phyloP scores from a whole-genome alignment of 2,113 vertebrate genomes.

The Jaculus jaculus region DNA sequence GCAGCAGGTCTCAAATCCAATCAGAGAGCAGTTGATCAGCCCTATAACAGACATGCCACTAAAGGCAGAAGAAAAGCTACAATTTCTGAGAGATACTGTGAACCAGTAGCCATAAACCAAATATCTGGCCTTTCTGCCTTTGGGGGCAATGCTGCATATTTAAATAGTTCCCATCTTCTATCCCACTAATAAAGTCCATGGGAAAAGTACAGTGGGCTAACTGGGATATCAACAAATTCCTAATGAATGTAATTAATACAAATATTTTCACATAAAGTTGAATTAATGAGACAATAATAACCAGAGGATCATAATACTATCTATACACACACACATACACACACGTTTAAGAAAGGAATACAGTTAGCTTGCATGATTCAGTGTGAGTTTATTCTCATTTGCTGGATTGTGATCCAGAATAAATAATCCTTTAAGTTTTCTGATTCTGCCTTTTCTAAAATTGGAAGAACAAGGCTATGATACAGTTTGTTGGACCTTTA shows the following conservation, averaged over 20 bases:
- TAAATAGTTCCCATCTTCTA: background rate
- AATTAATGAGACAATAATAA: conserved; percentile 16
- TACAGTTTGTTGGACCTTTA: conserved; percentile 3
- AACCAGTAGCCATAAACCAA: background rate
- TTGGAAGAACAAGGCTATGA: background rate
- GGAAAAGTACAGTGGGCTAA: background rate
- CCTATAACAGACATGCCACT: background rate
- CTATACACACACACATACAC: no score
- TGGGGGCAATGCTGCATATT: background rate
- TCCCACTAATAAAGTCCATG: background rate
- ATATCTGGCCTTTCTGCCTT: background rate
- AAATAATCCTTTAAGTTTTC: conserved; percentile 28
- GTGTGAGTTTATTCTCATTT: background rate
- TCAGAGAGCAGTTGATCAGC: background rate
- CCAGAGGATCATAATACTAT: background rate
- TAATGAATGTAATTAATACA: conserved; percentile 25
- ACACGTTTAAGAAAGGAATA: background rate
- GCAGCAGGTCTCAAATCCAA: background rate
- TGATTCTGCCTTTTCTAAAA: background rate
- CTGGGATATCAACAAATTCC: background rate
- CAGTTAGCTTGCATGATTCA: conserved; percentile 3
- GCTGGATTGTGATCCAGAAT: background rate
- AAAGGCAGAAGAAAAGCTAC: background rate
- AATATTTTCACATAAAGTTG: conserved; percentile 1
- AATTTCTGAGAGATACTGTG: background rate